Conservation (phyloP, 2,113 vertebrate species). For the Nanorana parkeri region DNA sequence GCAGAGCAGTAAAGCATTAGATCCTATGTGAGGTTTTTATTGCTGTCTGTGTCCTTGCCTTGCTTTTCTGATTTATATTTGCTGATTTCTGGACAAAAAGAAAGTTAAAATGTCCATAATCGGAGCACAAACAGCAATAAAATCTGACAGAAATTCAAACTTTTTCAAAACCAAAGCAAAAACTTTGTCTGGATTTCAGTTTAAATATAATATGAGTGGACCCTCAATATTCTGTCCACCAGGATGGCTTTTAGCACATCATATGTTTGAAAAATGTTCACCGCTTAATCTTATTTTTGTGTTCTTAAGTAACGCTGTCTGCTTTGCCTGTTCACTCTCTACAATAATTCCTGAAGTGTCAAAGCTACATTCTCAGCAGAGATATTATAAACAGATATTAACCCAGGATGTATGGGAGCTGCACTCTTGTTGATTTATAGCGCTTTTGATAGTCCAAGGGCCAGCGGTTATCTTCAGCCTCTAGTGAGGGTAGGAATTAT, state of each 20-base stretch:
- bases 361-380: slow-evolving; percentile 71
- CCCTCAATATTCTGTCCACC: not conserved
- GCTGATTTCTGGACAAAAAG: no score
- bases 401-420: slow-evolving; percentile 83
- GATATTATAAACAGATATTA: slow-evolving; percentile 83
- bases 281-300: slow-evolving; percentile 63
- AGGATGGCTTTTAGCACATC: slow-evolving; percentile 20
- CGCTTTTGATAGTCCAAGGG: slow-evolving; percentile 70
- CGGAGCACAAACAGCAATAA: no score
- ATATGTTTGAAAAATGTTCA: slow-evolving; percentile 22
- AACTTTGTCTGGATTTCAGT: not conserved
- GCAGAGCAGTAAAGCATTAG: no score
- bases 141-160: no score
- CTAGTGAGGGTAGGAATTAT: slow-evolving; percentile 75
- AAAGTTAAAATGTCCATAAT: no score
- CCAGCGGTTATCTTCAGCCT: slow-evolving; percentile 82
- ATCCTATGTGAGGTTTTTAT: no score
- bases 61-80: no score
- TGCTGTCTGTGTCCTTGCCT: no score
- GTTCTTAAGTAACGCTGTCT: slow-evolving; percentile 62
- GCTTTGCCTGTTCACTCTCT: slow-evolving; percentile 69
- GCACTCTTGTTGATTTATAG: slow-evolving; percentile 82
- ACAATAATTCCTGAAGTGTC: slow-evolving; percentile 70
- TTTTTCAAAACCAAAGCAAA: no score
- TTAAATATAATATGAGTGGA: not conserved